Evolutionary conservation across 2,888 invertebrate genomes (phyloP), one percentile per base, ranked within the genome.

Genomic region (Lithophane socia): DNA sequence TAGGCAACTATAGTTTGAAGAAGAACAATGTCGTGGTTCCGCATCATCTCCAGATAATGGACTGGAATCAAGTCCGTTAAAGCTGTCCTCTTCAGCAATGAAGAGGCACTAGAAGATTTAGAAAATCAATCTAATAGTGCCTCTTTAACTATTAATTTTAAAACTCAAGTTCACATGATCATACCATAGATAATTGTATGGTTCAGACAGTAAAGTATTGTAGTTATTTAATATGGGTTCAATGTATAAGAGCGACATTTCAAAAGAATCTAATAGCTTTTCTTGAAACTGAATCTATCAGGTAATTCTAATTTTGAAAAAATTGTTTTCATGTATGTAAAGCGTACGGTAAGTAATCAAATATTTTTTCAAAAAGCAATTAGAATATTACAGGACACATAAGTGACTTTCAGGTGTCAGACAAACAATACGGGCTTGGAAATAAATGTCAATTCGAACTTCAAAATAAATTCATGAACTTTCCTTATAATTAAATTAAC

Each of bases 401-500:
- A 37, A 54, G 8, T 66, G 58, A 77, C 56, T 78, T 75, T 68
- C 47, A 73, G 60, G 13, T 37, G 47, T 66, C 60, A 74, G 21
- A 72, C n/a, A 66, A 74, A 87, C 75, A 81, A 77, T 58, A 70
- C 42, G 66, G 73, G 49, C 64, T 84, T 52, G 56, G n/a, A 58
- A 83, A 84, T 81, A 80, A 88, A 81, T 80, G 78, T 73, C 84
- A 86, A 87, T 88, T 86, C 79, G 63, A 79, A 85, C 79, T 47
- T 61, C 69, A 81, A 79, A 88, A 87, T 83, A 86, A 83, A 87
- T 90, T 90, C 67, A 82, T 68, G 80, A 90, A 87, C 86, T 87
- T 82, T 52, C 69, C 70, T 75, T 82, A 78, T 87, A 86, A 90
- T 90, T 90, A 88, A 90, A 90, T 90, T 88, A 86, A 79, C 79